Conservation (phyloP, 2,113 vertebrate genomes). For the Ptychochromis oligacanthus region DNA sequence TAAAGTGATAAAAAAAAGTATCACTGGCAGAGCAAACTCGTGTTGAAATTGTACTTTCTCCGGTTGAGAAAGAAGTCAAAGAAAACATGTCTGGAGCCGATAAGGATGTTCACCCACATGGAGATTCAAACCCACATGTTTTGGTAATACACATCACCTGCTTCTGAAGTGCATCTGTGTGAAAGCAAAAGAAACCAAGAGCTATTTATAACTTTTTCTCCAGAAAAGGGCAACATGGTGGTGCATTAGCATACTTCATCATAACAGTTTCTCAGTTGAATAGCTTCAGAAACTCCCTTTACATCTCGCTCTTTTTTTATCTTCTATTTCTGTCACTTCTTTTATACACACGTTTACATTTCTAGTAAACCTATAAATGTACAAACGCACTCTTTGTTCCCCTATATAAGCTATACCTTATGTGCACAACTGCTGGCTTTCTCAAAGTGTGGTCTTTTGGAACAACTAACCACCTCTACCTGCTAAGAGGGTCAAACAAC, state of each 20-base stretch:
- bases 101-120: not conserved
- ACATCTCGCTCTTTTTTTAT: not conserved
- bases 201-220: not conserved
- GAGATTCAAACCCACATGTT: not conserved
- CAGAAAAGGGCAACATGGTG: not conserved
- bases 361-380: not conserved
- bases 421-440: not conserved
- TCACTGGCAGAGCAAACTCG: not conserved
- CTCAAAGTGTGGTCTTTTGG: not conserved
- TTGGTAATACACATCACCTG: not conserved
- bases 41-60: not conserved
- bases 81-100: constrained; percentile 1
- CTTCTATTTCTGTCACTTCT: not conserved
- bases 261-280: not conserved
- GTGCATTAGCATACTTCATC: not conserved
- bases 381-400: not conserved
- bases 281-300: not conserved
- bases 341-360: not conserved
- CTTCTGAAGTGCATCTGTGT: not conserved
- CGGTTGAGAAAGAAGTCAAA: not conserved
- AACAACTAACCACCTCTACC: not conserved
- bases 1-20: not conserved
- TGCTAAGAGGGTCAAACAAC: too few species aligned
- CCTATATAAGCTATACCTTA: not conserved
- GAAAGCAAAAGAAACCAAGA: constrained; percentile 15